Base-by-base conservation (phyloP, 2,888 invertebrate genomes). In the Drosophila pegasa region DNA sequence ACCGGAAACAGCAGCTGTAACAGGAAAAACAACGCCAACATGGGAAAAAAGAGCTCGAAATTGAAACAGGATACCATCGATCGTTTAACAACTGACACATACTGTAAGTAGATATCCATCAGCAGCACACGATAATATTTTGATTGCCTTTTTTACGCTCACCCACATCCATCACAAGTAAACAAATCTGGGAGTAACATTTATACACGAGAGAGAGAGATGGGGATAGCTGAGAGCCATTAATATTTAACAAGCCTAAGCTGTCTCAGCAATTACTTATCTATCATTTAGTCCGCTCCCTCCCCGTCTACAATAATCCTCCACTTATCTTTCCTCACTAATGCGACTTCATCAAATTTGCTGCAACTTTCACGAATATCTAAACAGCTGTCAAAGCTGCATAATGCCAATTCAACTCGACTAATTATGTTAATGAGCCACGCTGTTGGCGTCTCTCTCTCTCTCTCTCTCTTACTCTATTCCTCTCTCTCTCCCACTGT, bases 31-130 rank as follows among this genome's bases (percentile, higher is more conserved):
- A 74, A 61, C 59, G 56, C 52, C 86, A 94, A 94, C 89, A 98
- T 98, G 98, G 98, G 98, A 90, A 98, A 98, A 95, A 97, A 97
- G 93, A 97, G 97, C 92, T 98, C 98, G 68, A 98, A 98, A 94
- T 95, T 98, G 93, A 98, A 97, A 94, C 96, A 97, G 93, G 98
- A 98, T 93, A 97, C 98, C 89, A 97, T 98, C 92, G 97, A 97
- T 93, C 95, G 97, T 88, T 94, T 98, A 87, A 98, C 97, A 85
- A 96, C 95, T 80, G 97, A 96, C 89, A 98, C 98, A 80, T 98
- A 98, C 93, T 98, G 98, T 98, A 93, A 97, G 97, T 90, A 88
- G 25, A 41, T 58, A 64, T 41, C n/a, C 29, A 69, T 54, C 59
- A 47, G 18, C 31, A 25, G 0, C 12, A 18, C n/a, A 33, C 12